Conservation (phyloP, 2,113 vertebrate species). For the Andinoacara biseriatus region DNA sequence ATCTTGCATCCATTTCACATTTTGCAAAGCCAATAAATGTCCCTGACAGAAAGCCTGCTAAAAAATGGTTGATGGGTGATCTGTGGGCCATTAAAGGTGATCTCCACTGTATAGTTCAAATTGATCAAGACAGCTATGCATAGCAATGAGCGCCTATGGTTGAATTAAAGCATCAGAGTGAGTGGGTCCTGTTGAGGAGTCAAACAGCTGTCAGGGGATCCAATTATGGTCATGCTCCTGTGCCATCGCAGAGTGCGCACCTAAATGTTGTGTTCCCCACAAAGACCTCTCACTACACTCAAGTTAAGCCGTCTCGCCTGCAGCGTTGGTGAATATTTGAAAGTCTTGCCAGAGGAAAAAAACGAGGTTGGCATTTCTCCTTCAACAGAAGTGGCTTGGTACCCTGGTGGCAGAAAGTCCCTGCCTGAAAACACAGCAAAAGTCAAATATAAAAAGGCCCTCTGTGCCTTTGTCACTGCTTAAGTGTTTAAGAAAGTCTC, state of each 20-base stretch:
- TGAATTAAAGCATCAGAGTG: slow-evolving; percentile 34
- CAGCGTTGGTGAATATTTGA: slow-evolving; percentile 76
- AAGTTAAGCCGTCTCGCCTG: slow-evolving; percentile 62
- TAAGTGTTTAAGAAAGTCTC: slow-evolving; percentile 30
- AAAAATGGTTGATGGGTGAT: slow-evolving; percentile 6
- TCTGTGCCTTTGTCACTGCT: slow-evolving; percentile 28
- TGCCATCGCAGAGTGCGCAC: slow-evolving; percentile 18
- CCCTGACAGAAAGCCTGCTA: neutral
- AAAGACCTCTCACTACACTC: slow-evolving; percentile 34
- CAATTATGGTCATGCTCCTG: slow-evolving; percentile 64
- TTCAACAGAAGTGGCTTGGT: slow-evolving; percentile 41
- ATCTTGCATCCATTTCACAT: neutral
- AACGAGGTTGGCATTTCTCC: slow-evolving; percentile 55
- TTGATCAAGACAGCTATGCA: slow-evolving; percentile 30
- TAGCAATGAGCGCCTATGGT: slow-evolving; percentile 37
- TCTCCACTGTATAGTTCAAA: slow-evolving; percentile 23
- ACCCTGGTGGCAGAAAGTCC: slow-evolving; percentile 41
- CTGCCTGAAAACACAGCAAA: slow-evolving; percentile 30
- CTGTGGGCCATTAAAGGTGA: slow-evolving; percentile 46
- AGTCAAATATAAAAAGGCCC: slow-evolving; percentile 36
- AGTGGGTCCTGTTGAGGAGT: slow-evolving; percentile 48
- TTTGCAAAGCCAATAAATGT: slow-evolving; percentile 5
- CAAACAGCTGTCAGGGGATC: slow-evolving; percentile 66
- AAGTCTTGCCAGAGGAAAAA: slow-evolving; percentile 65
- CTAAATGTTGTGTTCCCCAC: slow-evolving; percentile 26